Evolutionary conservation across 2,113 vertebrate genomes (phyloP).

Genomic region (Neotragus pygmaeus): DNA sequence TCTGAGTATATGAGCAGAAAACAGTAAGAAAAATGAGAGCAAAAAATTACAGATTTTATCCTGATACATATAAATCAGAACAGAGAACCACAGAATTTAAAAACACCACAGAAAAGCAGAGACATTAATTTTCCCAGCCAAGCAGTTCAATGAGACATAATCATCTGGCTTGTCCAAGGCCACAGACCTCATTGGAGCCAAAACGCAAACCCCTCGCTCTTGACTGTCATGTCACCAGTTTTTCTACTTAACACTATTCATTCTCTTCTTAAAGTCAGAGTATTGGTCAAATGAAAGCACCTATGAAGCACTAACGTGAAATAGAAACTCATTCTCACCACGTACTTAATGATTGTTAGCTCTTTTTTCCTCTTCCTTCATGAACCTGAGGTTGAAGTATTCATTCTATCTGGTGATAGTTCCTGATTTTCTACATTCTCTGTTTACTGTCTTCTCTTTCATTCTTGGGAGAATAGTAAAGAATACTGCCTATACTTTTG

Average conservation of each 20-base stretch:
- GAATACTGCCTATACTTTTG: not conserved
- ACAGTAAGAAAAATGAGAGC: constrained; percentile 40
- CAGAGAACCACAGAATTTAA: not conserved
- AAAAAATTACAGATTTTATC: constrained; percentile 27
- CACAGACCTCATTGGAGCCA: not conserved
- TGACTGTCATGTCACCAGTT: not conserved
- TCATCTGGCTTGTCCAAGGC: not conserved
- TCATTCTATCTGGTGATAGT: not conserved
- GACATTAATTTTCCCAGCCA: constrained; percentile 13
- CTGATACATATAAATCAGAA: constrained; percentile 13
- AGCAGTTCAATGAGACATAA: not conserved
- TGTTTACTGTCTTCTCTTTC: not conserved
- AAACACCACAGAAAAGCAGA: constrained; percentile 1
- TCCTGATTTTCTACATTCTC: not conserved
- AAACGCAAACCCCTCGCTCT: not conserved
- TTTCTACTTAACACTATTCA: not conserved
- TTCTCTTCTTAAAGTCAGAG: not conserved
- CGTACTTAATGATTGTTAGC: not conserved
- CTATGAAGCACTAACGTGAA: not conserved
- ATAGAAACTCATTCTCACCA: not conserved
- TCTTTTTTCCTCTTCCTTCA: not conserved
- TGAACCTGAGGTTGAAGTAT: not conserved
- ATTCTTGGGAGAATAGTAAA: not conserved
- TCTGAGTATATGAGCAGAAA: not conserved
- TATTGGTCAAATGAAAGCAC: not conserved